These are phyloP conservation scores for Rhynchophorus ferrugineus DNA, from an alignment of 1,140 invertebrate genomes.

Conservation along the genomic window DNA sequence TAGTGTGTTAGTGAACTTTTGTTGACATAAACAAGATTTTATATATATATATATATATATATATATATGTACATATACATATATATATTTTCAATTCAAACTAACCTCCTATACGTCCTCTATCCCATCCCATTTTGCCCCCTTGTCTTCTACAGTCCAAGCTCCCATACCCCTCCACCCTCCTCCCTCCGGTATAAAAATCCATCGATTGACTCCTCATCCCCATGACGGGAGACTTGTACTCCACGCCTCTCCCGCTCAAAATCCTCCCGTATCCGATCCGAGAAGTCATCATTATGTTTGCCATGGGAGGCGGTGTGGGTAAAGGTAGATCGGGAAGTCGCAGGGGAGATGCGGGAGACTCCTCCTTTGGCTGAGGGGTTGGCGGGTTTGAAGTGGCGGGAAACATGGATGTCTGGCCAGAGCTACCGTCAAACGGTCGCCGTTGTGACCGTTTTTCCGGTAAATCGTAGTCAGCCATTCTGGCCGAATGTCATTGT, in stretches of 20 bases:
- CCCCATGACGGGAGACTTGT: conserved; percentile 31
- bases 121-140: not conserved
- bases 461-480: too few species aligned
- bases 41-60: too few species aligned
- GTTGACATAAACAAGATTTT: too few species aligned
- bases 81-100: not conserved
- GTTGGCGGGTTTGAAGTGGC: too few species aligned
- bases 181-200: conserved; percentile 1
- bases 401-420: too few species aligned
- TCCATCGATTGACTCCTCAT: conserved; percentile 19
- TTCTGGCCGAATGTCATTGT: too few species aligned
- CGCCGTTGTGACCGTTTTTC: too few species aligned
- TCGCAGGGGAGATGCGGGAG: conserved; percentile 24
- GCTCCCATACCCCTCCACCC: not conserved
- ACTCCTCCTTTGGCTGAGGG: conserved; percentile 11
- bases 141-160: not conserved
- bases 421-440: too few species aligned
- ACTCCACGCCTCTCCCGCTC: conserved; percentile 29
- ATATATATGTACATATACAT: too few species aligned
- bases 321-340: conserved; percentile 36
- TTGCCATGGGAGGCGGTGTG: conserved; percentile 38
- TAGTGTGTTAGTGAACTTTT: too few species aligned
- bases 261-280: conserved; percentile 34
- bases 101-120: not conserved
- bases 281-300: conserved; percentile 35